These are phyloP conservation scores for Pantherophis guttatus DNA, from an alignment of 2,113 vertebrate species.

Conservation along the genomic window DNA sequence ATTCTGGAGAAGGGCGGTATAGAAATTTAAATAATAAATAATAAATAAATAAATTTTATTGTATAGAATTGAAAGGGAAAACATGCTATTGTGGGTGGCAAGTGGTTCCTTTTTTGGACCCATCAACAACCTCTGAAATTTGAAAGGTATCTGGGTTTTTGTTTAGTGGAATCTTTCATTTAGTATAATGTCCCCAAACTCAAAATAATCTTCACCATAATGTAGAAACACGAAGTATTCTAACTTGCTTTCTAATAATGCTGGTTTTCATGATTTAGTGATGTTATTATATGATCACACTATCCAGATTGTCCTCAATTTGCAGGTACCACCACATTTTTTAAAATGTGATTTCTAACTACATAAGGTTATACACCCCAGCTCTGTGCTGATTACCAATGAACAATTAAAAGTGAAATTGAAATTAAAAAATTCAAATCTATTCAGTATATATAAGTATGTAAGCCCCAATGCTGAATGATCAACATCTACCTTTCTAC, in stretches of 20 bases:
- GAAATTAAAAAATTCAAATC: neutral
- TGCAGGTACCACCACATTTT: neutral
- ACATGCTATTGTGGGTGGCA: neutral
- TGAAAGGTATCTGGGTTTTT: neutral
- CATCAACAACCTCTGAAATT: neutral
- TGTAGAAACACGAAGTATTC: neutral
- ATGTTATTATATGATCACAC: neutral
- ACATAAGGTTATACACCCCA: neutral
- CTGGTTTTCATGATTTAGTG: neutral
- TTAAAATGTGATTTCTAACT: neutral
- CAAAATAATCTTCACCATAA: neutral
- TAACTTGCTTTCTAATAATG: neutral
- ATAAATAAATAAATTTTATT: neutral
- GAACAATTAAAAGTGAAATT: neutral
- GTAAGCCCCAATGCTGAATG: neutral
- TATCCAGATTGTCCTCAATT: neutral
- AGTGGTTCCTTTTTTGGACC: neutral
- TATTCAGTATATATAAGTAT: neutral
- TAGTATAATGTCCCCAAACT: neutral
- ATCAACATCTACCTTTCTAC: neutral
- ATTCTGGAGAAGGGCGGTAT: too few relatives aligned
- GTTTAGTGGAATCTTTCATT: neutral
- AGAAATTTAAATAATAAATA: too few relatives aligned
- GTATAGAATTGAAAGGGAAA: neutral
- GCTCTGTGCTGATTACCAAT: neutral